Evolutionary conservation across 2,888 invertebrate genomes (phyloP), one percentile per base, ranked within the genome.

Genomic region (Apodemia mormo): DNA sequence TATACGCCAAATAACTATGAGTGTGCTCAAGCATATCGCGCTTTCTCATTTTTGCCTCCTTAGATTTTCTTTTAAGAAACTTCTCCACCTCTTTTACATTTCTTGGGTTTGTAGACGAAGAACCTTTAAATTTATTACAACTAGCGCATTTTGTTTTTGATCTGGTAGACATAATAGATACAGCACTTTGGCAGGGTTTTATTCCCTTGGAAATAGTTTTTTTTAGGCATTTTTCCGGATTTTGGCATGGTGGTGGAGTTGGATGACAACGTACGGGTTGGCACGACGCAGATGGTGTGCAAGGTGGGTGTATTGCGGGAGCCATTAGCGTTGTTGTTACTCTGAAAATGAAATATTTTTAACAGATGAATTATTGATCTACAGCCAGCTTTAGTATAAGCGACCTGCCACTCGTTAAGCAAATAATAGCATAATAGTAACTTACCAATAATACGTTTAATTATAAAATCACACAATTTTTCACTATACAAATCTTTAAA

Each of bases 251-350:
- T 0, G 92, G 90, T 12, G 85, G 85, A 6, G 84, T 80, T 14
- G 90, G 92, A 65, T 92, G 91, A 75, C 92, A 92, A 70, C 90
- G 85, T 54, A 84, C 71, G 0, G 88, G 87, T 37, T 80, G 76
- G 79, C 92, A 92, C 1, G 91, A 88, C 43, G 92, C 83, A 6
- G 85, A 79, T 3, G 92, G 91, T 29, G 87, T 88, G 78, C 92
- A 92, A 56, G 92, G 88, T 65, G 92, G 92, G 75, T 90, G 90
- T 73, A 84, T 80, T 72, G 80, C 71, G 10, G 88, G 89, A 73
- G 89, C 85, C 90, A 90, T 90, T 74, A 69, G 69, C 73, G 52
- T 12, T 61, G 9, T 49, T 43, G 72, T 70, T 81, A 80, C 72
- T 84, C 86, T 89, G 81, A 71, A 86, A 86, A 76, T 52, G 67